Conservation (phyloP, 2,888 invertebrate species). For the Amiota minor region DNA sequence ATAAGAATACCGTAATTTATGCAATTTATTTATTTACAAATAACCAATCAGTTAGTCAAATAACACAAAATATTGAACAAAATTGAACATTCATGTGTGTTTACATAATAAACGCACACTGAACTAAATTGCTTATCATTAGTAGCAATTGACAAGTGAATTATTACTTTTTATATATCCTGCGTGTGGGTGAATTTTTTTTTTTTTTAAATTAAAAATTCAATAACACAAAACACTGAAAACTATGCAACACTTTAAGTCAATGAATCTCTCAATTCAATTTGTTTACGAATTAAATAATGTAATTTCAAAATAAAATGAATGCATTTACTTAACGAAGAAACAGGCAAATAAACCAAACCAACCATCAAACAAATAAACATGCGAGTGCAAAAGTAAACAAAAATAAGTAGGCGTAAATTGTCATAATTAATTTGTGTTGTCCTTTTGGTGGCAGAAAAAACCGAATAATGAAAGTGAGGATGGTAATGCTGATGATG, state of each 20-base stretch:
- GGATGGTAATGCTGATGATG: too few relatives aligned
- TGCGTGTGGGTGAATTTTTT: too few relatives aligned
- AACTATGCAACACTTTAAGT: background rate
- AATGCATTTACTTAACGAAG: constrained; percentile 59
- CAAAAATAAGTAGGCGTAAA: constrained; percentile 44
- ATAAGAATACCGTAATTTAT: background rate
- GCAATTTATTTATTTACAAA: background rate
- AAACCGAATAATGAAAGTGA: background rate
- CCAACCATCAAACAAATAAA: constrained; percentile 43
- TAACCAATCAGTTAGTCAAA: too few relatives aligned
- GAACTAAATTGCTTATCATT: too few relatives aligned
- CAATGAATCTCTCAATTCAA: constrained; percentile 39
- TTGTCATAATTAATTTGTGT: constrained; percentile 62
- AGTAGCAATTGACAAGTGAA: too few relatives aligned
- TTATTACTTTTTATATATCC: too few relatives aligned
- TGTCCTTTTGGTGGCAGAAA: constrained; percentile 7
- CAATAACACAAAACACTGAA: too few relatives aligned
- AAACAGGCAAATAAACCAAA: constrained; percentile 46
- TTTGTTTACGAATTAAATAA: constrained; percentile 53
- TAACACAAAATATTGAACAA: too few relatives aligned
- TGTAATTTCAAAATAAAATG: constrained; percentile 59
- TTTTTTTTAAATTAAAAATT: too few relatives aligned
- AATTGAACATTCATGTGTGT: too few relatives aligned
- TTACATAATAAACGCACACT: too few relatives aligned
- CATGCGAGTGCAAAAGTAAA: constrained; percentile 40